Conservation (phyloP, 2,113 vertebrate species). For the Grantiella picta region DNA sequence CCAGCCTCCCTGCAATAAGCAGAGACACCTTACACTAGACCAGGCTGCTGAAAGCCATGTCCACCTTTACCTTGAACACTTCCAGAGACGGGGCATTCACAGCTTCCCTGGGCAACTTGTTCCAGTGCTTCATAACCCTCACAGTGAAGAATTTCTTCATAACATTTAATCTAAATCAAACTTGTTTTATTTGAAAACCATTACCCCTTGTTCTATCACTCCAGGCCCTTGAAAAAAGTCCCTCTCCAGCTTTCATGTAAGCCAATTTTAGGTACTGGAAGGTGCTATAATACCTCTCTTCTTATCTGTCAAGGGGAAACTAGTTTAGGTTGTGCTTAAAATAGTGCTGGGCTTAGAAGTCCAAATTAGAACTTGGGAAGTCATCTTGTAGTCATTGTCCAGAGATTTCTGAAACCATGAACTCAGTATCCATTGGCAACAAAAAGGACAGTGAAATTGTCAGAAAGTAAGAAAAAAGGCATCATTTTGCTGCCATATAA, state of each 20-base stretch:
- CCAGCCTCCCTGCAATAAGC: not conserved
- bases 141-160: not conserved
- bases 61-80: not conserved
- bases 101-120: not conserved
- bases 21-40: not conserved
- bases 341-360: not conserved
- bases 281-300: not conserved
- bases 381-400: not conserved
- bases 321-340: not conserved
- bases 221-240: not conserved
- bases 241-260: not conserved
- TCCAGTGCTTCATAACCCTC: not conserved
- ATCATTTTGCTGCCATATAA: rapidly evolving
- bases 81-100: not conserved
- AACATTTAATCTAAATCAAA: not conserved
- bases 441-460: not conserved
- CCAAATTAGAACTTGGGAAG: not conserved
- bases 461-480: not conserved
- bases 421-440: not conserved
- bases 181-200: not conserved
- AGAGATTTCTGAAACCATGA: not conserved
- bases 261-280: not conserved
- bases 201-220: not conserved
- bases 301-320: not conserved
- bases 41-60: not conserved